These are phyloP conservation scores for Mormyrus proboscirostris DNA, from an alignment of 2,797 vertebrate genomes.

Conservation along the genomic window DNA sequence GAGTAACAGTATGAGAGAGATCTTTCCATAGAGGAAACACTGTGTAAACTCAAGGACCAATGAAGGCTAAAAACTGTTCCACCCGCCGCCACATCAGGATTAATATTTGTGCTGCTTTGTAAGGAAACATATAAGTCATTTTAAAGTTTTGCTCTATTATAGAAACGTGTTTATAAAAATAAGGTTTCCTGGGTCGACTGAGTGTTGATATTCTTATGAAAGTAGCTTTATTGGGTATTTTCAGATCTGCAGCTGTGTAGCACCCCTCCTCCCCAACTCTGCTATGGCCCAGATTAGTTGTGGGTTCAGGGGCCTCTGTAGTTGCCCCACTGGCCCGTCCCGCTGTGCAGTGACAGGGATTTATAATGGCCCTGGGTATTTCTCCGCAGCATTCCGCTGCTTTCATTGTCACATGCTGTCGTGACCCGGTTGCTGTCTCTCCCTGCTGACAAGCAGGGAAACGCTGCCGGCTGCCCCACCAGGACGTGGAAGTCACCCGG, in stretches of 20 bases:
- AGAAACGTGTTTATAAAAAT: neutral
- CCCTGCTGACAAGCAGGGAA: neutral
- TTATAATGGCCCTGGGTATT: constrained; percentile 34
- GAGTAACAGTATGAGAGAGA: neutral
- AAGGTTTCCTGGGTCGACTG: neutral
- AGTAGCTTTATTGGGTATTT: neutral
- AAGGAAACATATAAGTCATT: neutral
- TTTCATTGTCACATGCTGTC: constrained; percentile 22
- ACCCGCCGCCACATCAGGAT: neutral
- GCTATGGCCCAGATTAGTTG: neutral
- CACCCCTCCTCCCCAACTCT: neutral
- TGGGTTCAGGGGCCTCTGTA: neutral
- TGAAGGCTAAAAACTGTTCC: neutral
- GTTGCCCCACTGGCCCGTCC: neutral
- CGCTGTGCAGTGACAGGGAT: constrained; percentile 37
- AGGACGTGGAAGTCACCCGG: neutral
- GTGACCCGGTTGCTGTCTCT: neutral
- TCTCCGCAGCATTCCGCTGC: constrained; percentile 30
- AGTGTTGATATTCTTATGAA: neutral
- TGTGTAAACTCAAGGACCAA: neutral
- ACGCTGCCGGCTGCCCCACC: neutral
- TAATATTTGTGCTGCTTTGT: neutral
- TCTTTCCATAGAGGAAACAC: constrained; percentile 20
- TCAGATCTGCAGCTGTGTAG: neutral
- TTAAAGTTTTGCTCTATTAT: neutral